phyloP scores from a whole-genome alignment of 35 echinoderm and acorn worm species.

The Apostichopus parvimensis region DNA sequence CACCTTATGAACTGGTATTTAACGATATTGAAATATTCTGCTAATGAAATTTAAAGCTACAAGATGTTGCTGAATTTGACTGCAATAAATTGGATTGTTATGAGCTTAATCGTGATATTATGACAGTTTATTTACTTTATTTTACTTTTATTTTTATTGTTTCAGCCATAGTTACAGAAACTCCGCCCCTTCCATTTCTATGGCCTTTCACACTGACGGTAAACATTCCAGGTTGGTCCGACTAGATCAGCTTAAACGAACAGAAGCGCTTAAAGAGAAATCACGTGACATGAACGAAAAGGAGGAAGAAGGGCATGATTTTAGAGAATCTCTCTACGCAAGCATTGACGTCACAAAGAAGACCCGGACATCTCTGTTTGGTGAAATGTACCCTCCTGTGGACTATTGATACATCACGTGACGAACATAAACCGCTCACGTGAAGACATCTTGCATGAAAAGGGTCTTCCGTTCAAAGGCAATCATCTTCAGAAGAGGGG shows the following conservation, averaged over 20 bases:
- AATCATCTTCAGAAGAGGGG: too few relatives aligned
- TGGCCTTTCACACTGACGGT: background rate
- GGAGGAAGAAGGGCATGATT: background rate
- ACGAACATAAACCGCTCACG: too few relatives aligned
- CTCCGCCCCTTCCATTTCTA: background rate
- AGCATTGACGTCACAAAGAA: slow-evolving; percentile 10
- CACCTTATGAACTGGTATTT: too few relatives aligned
- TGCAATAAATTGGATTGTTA: too few relatives aligned
- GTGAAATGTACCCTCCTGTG: background rate
- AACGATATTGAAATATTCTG: too few relatives aligned
- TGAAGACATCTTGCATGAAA: too few relatives aligned
- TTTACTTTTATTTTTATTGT: background rate
- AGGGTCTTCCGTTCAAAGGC: too few relatives aligned
- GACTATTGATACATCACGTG: background rate
- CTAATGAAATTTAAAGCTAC: too few relatives aligned
- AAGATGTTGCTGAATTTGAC: too few relatives aligned
- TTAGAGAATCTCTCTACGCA: slow-evolving; percentile 22
- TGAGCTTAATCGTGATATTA: too few relatives aligned
- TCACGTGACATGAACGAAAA: background rate
- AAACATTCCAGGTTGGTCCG: background rate
- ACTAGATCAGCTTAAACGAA: background rate
- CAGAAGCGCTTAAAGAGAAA: background rate
- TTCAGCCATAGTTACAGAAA: background rate
- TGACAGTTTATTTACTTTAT: background rate
- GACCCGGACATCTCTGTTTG: too few relatives aligned